Conservation (phyloP, 2,113 vertebrate species). For the Pongo abelii region DNA sequence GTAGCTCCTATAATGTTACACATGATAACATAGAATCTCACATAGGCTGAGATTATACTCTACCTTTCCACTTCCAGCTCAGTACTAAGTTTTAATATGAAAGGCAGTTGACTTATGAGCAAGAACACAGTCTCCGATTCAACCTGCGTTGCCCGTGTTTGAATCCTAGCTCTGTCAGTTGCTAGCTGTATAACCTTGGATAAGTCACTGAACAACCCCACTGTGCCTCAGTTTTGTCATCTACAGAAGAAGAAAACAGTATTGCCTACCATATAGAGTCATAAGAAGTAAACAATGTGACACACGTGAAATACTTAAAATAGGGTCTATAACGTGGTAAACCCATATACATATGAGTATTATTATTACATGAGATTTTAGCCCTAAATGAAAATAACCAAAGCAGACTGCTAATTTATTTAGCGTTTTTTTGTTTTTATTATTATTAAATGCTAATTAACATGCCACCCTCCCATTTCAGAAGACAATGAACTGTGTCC, state of each 20-base stretch:
- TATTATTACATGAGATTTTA: neutral
- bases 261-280: neutral
- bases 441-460: neutral
- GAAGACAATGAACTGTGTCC: neutral
- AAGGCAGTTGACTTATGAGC: accelerated
- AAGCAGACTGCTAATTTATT: neutral
- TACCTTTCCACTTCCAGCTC: neutral
- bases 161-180: neutral
- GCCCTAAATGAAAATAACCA: neutral
- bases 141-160: neutral
- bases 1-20: neutral
- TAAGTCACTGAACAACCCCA: neutral
- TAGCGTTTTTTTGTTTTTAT: neutral
- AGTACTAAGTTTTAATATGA: neutral
- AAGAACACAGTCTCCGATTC: neutral
- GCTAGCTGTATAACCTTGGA: neutral
- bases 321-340: neutral
- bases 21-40: neutral
- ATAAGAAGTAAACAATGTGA: neutral
- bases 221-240: neutral
- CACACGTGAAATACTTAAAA: neutral
- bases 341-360: no score
- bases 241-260: neutral
- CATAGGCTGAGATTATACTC: neutral
- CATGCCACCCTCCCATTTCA: neutral